Percentiles rank a stretch among this genome's conserved stretches.
Evolutionary conservation across 2,888 invertebrate genomes (phyloP).

Genomic region (Anaspis maculata): DNA sequence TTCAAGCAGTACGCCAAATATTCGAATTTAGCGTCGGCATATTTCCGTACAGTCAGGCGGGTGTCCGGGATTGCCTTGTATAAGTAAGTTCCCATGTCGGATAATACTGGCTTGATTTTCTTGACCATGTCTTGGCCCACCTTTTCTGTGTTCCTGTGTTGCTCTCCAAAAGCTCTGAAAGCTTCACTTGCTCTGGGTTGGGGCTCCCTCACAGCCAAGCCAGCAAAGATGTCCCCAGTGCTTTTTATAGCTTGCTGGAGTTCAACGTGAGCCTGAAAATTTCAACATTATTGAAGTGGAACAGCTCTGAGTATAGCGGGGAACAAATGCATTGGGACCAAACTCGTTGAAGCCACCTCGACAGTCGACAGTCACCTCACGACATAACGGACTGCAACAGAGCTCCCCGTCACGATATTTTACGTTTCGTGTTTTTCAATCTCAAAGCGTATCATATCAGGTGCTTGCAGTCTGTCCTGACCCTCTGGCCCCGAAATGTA

Average conservation of each 20-base stretch:
- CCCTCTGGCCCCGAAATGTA: too few relatives aligned
- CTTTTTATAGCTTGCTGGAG: slow-evolving; percentile 80
- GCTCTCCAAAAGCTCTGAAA: slow-evolving; percentile 89
- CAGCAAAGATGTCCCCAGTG: slow-evolving; percentile 91
- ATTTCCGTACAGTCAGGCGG: slow-evolving; percentile 91
- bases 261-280: slow-evolving; percentile 77
- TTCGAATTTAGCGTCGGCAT: slow-evolving; percentile 98
- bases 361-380: too few relatives aligned
- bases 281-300: too few relatives aligned
- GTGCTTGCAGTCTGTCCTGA: too few relatives aligned
- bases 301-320: too few relatives aligned
- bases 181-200: slow-evolving; percentile 93
- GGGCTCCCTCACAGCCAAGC: slow-evolving; percentile 92
- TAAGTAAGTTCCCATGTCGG: slow-evolving; percentile 93
- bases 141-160: slow-evolving; percentile 86
- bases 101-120: slow-evolving; percentile 82
- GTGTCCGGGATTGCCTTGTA: slow-evolving; percentile 99
- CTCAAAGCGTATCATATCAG: too few relatives aligned
- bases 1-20: slow-evolving; percentile 98
- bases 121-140: slow-evolving; percentile 85
- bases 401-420: too few relatives aligned
- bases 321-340: too few relatives aligned
- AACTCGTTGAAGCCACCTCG: too few relatives aligned
- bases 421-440: too few relatives aligned
- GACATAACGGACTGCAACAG: too few relatives aligned